Evolutionary conservation across 1,140 invertebrate genomes (phyloP), one percentile per base, ranked within the genome.

Genomic region (Macrobrachium rosenbergii): DNA sequence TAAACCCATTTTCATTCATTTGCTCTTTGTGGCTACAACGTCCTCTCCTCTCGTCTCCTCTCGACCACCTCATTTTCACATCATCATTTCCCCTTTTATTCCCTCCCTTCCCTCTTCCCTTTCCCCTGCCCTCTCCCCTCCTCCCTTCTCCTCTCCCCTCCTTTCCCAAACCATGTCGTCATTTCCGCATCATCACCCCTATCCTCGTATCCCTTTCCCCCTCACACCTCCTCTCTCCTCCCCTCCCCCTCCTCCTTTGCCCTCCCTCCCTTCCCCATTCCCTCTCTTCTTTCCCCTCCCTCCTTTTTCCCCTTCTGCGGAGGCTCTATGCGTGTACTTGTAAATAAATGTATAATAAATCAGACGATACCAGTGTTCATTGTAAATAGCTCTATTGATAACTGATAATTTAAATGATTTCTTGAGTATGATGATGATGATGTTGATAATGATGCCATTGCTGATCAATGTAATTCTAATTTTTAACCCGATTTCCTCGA

Each of bases 351-450:
- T 45, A 63, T 87, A 52, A 52, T 52, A 52, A 52, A 52, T 52
- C 52, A 52, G 52, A 52, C 37, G 69, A 87, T 73, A 60, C 83
- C 77, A 87, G 85, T 87, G 85, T 77, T 87, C 85, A 87, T 37
- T 87, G 78, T 87, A 87, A 17, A 85, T 64, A 83, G 73, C 11
- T 17, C 59, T n/a, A 76, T 19, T 83, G 52, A 72, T 72, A 72
- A 14, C 21, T 23, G 52, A 52, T 52, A 52, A 52, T 52, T 52
- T 52, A 52, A 52, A 52, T 52, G 12, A 52, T 52, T 52, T 52
- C 52, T 52, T 8, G 7, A 52, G 52, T 52, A 52, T 52, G 52
- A 10, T 52, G 52, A 52, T 52, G 28, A 37, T 37, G 28, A 37
- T 2, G 28, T 2, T 52, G 52, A 10, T 52, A 5, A 52, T 52